Conservation (phyloP, 2,113 vertebrate species). For the Pygoscelis antarcticus region DNA sequence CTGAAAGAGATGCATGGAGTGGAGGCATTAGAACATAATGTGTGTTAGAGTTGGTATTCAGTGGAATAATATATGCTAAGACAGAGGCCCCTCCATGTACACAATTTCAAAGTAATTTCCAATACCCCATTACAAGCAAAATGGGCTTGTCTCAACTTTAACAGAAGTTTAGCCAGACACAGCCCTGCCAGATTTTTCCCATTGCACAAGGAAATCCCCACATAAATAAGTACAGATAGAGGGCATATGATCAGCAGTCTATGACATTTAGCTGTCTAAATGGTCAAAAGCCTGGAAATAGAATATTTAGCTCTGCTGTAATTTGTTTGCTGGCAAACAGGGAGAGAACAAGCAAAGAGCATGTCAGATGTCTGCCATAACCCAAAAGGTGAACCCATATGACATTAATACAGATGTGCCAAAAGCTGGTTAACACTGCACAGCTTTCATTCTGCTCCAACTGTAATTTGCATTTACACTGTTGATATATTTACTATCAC, state of each 20-base stretch:
- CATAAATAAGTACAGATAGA: neutral
- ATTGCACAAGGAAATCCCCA: neutral
- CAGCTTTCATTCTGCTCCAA: neutral
- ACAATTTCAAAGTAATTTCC: neutral
- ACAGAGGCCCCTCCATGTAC: neutral
- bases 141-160: neutral
- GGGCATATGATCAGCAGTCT: neutral
- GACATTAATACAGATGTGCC: neutral
- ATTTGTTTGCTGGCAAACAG: neutral
- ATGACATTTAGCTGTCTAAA: neutral
- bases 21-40: neutral
- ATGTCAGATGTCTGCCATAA: neutral
- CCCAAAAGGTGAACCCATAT: neutral
- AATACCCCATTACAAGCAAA: neutral
- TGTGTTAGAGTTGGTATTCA: neutral
- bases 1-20: neutral
- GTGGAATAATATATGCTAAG: neutral
- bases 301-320: neutral
- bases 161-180: neutral
- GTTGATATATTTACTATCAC: neutral
- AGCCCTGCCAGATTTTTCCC: neutral
- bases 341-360: neutral
- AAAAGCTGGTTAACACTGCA: neutral
- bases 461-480: neutral
- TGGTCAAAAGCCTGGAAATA: neutral